A percentile compares a stretch with the other conserved stretches of the same genome.
These are phyloP conservation scores for Caloenas nicobarica DNA, from an alignment of 2,113 vertebrate genomes.

Conservation along the genomic window DNA sequence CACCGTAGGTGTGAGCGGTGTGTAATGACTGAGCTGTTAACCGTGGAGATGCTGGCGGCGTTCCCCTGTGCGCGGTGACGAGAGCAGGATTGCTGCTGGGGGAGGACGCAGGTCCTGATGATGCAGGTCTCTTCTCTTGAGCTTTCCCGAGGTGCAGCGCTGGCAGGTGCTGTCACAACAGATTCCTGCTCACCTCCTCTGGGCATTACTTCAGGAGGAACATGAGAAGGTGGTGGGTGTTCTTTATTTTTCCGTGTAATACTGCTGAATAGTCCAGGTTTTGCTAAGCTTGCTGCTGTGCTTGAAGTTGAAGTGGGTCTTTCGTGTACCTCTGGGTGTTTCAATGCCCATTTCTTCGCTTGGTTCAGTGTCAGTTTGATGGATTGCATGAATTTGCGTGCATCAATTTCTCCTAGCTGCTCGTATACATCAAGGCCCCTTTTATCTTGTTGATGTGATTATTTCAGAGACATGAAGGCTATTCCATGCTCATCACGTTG, in stretches of 20 bases:
- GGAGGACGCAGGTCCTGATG: conserved; percentile 19
- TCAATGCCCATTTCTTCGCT: neutral
- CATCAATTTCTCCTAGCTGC: neutral
- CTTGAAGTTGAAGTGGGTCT: neutral
- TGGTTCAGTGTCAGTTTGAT: neutral
- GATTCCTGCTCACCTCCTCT: conserved; percentile 1
- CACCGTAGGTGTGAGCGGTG: neutral
- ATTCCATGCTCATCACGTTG: neutral
- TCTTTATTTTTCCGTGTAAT: neutral
- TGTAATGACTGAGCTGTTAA: neutral
- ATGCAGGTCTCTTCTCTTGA: neutral
- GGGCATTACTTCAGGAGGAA: conserved; percentile 5
- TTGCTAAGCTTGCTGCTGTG: neutral
- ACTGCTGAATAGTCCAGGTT: neutral
- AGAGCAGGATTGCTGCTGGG: conserved; percentile 17
- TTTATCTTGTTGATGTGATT: conserved; percentile 9
- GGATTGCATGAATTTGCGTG: neutral
- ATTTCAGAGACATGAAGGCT: conserved; percentile 13
- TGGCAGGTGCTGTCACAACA: conserved; percentile 31
- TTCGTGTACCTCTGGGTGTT: neutral
- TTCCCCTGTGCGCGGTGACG: neutral
- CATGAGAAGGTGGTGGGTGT: neutral
- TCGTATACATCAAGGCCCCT: neutral
- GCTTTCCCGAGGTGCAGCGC: neutral
- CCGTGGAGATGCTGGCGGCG: neutral